These are phyloP conservation scores for Callosobruchus maculatus DNA, from an alignment of 2,888 invertebrate species.

Conservation along the genomic window DNA sequence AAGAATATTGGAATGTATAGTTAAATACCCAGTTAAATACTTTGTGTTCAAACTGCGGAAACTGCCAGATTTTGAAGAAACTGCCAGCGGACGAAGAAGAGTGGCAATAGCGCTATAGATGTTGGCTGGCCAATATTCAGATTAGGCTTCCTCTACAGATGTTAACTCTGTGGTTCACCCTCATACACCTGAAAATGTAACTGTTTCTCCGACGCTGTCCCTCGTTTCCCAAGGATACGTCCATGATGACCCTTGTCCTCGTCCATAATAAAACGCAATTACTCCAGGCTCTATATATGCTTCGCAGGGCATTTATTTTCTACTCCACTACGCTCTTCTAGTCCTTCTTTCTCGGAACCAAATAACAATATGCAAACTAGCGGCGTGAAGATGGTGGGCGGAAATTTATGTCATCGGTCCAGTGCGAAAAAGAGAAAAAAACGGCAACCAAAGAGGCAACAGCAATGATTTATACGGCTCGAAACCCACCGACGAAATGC, in stretches of 20 bases:
- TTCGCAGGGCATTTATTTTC: background rate
- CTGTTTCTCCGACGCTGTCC: no score
- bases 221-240: background rate
- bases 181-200: no score
- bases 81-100: no score
- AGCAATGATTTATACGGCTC: background rate
- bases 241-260: background rate
- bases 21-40: no score
- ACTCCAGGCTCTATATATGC: background rate
- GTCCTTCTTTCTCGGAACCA: background rate
- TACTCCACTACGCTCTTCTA: background rate
- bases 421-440: background rate
- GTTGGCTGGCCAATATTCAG: no score
- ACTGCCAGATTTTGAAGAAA: no score
- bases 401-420: background rate
- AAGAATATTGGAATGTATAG: no score
- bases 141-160: no score
- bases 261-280: no score
- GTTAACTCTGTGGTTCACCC: no score
- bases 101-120: no score
- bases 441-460: background rate
- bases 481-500: background rate
- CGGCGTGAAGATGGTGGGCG: background rate
- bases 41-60: no score
- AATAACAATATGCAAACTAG: background rate